A percentile compares a stretch with the other conserved stretches of the same genome.
phyloP scores from a whole-genome alignment of 2,888 invertebrate species.

The Doris montereyensis region DNA sequence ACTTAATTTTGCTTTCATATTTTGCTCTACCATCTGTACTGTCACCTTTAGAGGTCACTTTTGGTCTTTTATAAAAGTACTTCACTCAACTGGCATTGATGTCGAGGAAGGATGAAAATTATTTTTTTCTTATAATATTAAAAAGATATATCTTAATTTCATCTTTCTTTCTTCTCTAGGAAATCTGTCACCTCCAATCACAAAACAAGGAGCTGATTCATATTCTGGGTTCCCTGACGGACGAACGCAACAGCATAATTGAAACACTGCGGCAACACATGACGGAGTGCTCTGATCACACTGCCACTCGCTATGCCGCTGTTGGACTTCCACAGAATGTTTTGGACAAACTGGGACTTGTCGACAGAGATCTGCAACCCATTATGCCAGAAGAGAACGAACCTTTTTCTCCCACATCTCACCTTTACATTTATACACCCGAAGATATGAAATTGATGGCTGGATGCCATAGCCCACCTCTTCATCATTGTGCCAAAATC shows the following conservation, averaged over 20 bases:
- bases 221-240: constrained; percentile 24
- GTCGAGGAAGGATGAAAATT: no score
- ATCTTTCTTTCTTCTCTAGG: no score
- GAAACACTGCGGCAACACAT: constrained; percentile 37
- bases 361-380: no score
- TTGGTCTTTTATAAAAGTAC: no score
- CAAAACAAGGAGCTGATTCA: constrained; percentile 31
- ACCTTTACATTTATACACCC: constrained; percentile 21
- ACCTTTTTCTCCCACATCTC: constrained; percentile 2
- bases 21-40: no score
- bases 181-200: constrained; percentile 32
- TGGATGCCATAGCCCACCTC: no score
- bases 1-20: no score
- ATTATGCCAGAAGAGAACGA: not conserved
- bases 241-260: constrained; percentile 31
- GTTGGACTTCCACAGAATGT: constrained; percentile 35
- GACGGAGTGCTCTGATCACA: constrained; percentile 39
- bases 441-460: constrained; percentile 8
- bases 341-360: constrained; percentile 28
- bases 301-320: constrained; percentile 34
- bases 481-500: not conserved
- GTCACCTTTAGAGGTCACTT: no score
- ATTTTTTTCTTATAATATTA: no score
- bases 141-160: no score
- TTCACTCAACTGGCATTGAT: no score